Conservation (phyloP, 2,888 invertebrate genomes). For the Nomada ferruginata region DNA sequence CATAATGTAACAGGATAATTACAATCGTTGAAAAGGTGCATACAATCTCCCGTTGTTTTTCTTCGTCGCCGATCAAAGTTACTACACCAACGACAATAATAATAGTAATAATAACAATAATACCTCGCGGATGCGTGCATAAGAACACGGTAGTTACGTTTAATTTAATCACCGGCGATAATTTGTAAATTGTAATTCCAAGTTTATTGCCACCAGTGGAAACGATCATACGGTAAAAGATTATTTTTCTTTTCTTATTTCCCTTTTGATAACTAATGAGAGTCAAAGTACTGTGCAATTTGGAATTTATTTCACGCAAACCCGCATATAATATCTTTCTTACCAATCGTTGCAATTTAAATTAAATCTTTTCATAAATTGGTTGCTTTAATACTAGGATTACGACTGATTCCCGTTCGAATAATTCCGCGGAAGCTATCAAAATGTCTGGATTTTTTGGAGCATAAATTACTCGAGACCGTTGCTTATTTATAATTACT, state of each 20-base stretch:
- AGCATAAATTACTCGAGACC: too few species aligned
- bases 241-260: neutral
- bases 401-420: neutral
- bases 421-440: too few species aligned
- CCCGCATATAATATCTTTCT: neutral
- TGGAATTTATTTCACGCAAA: neutral
- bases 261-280: neutral
- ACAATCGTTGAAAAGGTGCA: slow-evolving; percentile 30
- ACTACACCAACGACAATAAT: neutral
- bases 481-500: too few species aligned
- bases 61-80: slow-evolving; percentile 12
- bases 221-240: neutral
- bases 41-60: slow-evolving; percentile 37
- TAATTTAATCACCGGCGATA: neutral
- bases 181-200: neutral
- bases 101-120: neutral
- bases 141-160: neutral
- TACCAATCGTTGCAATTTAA: neutral
- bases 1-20: slow-evolving; percentile 45
- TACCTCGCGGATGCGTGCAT: neutral
- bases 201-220: neutral
- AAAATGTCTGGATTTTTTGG: too few species aligned
- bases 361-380: neutral
- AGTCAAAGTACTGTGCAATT: neutral
- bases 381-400: neutral